Evolutionary conservation across 1,140 invertebrate genomes (phyloP).

Genomic region (Teleopsis dalmanni): DNA sequence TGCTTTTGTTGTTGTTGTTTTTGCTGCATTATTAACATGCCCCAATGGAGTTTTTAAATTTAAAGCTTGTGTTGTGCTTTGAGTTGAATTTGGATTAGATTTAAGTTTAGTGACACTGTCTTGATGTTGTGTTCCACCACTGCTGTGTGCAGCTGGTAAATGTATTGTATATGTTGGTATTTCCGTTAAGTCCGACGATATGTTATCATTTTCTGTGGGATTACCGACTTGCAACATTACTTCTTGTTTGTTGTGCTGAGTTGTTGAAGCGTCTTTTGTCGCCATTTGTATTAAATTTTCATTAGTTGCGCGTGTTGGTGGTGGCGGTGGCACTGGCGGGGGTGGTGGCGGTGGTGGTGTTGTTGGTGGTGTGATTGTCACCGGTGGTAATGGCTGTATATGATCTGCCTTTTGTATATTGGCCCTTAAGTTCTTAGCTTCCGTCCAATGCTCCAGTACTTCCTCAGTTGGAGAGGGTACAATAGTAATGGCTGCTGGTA

Average conservation of each 20-base stretch:
- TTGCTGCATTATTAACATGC: background rate
- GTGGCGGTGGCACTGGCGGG: conserved; percentile 10
- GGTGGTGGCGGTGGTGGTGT: conserved; percentile 12
- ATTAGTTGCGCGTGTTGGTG: conserved; percentile 12
- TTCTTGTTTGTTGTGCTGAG: no score
- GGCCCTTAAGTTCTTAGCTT: conserved; percentile 4
- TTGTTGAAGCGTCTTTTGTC: no score
- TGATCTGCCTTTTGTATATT: conserved; percentile 1
- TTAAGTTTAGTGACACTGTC: no score
- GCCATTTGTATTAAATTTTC: background rate
- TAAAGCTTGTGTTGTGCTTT: no score
- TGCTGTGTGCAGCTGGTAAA: no score
- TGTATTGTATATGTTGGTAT: background rate
- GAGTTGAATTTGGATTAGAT: no score
- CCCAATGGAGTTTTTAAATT: background rate
- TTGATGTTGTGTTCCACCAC: no score
- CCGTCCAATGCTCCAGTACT: conserved; percentile 4
- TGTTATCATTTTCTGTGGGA: background rate
- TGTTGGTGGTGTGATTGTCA: conserved; percentile 3
- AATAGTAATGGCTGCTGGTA: conserved; percentile 19
- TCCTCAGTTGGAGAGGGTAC: conserved; percentile 14
- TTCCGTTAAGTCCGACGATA: background rate
- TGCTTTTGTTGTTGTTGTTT: background rate
- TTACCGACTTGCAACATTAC: background rate
- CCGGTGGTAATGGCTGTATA: background rate